phyloP scores from a whole-genome alignment of 2,797 vertebrate genomes.

The Pristis pectinata region DNA sequence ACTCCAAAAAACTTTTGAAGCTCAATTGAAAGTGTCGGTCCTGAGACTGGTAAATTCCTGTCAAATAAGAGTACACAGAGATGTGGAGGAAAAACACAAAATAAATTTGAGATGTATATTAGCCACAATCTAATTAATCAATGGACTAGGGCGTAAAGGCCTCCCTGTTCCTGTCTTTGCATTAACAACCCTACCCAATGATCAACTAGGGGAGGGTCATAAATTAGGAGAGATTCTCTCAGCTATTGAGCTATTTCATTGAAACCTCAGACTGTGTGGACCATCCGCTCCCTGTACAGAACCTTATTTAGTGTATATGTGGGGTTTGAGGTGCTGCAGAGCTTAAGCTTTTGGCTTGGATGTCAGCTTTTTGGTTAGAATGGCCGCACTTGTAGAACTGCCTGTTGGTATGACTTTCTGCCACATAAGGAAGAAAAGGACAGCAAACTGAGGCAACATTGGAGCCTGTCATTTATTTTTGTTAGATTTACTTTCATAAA shows the following conservation, averaged over 20 bases:
- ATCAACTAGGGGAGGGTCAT: no score
- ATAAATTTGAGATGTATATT: neutral
- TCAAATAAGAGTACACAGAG: neutral
- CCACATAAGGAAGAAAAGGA: neutral
- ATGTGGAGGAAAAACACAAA: neutral
- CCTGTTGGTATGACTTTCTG: neutral
- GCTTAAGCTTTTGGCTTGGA: neutral
- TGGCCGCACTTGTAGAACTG: neutral
- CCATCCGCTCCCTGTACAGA: neutral
- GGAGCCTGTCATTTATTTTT: neutral
- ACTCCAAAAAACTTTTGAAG: neutral
- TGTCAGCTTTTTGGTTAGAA: neutral
- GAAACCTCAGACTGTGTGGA: neutral
- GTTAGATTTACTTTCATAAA: neutral
- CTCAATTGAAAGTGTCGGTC: neutral
- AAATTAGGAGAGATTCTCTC: neutral
- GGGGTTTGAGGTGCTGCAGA: neutral
- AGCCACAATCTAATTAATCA: neutral
- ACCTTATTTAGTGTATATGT: neutral
- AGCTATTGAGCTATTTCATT: neutral
- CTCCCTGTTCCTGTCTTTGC: neutral
- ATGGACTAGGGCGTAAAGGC: neutral
- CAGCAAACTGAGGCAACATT: neutral
- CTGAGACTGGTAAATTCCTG: neutral
- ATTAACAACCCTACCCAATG: neutral